Evolutionary conservation across 2,113 vertebrate species (phyloP).

Genomic region (Forbesichthys agassizii): DNA sequence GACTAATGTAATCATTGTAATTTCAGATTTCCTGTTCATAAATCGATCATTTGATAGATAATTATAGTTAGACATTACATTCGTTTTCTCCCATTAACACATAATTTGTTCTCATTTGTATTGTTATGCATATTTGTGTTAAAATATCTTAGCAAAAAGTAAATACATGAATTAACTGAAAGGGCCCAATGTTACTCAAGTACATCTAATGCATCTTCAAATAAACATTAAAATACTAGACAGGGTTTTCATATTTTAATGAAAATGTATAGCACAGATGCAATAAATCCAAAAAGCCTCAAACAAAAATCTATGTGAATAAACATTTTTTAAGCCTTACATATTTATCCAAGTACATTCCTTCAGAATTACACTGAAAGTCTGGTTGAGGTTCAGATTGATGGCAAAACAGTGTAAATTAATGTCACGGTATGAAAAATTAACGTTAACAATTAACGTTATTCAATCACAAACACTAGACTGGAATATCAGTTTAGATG

Average conservation of each 20-base stretch:
- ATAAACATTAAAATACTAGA: background rate
- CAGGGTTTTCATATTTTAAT: slow-evolving; percentile 76
- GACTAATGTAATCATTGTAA: background rate
- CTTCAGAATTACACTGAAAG: no score
- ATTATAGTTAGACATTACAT: no score
- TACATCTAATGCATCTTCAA: background rate
- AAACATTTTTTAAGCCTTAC: slow-evolving; percentile 47
- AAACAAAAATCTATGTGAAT: slow-evolving; percentile 47
- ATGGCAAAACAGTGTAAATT: background rate
- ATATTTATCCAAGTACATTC: slow-evolving; percentile 45
- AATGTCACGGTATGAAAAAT: background rate
- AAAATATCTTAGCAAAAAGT: no score
- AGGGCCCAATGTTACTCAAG: background rate
- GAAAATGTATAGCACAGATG: slow-evolving; percentile 75
- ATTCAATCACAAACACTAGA: no score
- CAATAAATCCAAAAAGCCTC: slow-evolving; percentile 54
- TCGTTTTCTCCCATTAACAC: background rate
- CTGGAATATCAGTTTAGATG: no score
- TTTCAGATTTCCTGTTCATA: no score
- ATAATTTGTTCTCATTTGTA: background rate
- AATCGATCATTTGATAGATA: no score
- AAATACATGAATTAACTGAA: background rate
- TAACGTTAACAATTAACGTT: no score
- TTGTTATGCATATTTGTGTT: background rate
- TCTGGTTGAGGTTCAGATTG: background rate